Evolutionary conservation across 2,113 vertebrate genomes (phyloP).

Genomic region (Phaethornis superciliosus): DNA sequence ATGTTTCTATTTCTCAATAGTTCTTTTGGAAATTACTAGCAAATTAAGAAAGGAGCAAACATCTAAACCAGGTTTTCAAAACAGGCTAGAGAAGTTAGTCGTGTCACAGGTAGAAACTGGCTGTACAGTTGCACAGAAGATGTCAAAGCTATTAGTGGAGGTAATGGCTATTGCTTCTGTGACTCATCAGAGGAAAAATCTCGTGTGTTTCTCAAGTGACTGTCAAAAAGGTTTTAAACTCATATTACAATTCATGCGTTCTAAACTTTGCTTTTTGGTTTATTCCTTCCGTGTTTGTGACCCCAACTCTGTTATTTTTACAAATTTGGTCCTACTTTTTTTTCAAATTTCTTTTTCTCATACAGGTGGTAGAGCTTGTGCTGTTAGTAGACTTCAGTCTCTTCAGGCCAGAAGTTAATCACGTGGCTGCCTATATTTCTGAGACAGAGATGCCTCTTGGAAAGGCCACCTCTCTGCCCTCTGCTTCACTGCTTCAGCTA

Average conservation of each 20-base stretch:
- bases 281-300: background rate
- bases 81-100: background rate
- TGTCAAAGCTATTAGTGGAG: background rate
- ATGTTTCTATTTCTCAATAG: accelerated
- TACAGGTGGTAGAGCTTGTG: background rate
- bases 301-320: background rate
- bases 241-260: background rate
- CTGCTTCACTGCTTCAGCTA: background rate
- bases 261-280: background rate
- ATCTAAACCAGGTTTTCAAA: background rate
- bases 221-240: background rate
- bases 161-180: background rate
- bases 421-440: background rate
- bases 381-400: background rate
- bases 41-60: background rate
- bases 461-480: background rate
- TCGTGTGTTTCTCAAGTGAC: background rate
- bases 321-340: background rate
- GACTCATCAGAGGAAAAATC: background rate
- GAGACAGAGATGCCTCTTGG: background rate
- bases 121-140: background rate
- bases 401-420: background rate
- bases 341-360: background rate
- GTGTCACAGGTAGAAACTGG: no score
- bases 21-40: background rate